Conservation (phyloP, 2,888 invertebrate species). For the Heliconius sara region DNA sequence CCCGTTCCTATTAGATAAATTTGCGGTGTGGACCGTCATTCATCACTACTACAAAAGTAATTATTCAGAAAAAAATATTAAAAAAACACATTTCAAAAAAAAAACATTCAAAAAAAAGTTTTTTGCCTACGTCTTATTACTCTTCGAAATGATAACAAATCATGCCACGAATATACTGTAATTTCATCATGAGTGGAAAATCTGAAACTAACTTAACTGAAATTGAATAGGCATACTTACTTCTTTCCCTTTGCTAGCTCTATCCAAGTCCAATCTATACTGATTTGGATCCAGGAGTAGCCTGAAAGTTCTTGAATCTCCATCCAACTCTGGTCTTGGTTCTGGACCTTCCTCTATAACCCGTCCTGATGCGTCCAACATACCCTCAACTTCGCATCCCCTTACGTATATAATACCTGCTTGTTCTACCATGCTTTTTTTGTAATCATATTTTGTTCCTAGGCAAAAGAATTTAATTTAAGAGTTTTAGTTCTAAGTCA, state of each 20-base stretch:
- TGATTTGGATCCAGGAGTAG: constrained; percentile 99
- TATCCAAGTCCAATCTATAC: constrained; percentile 96
- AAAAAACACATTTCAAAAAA: not conserved
- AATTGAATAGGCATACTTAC: constrained; percentile 64
- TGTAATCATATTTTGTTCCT: constrained; percentile 91
- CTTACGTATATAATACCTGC: constrained; percentile 95
- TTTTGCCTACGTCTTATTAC: not conserved
- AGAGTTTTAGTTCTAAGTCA: not conserved
- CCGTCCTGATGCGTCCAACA: constrained; percentile 97
- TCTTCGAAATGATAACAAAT: not conserved
- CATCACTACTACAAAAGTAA: not conserved
- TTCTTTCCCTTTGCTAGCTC: constrained; percentile 90
- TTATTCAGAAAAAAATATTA: not conserved
- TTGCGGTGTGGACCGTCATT: not conserved
- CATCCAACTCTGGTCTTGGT: constrained; percentile 92
- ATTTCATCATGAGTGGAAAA: no score
- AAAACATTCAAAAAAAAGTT: no score
- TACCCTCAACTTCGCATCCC: constrained; percentile 99
- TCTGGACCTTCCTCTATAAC: constrained; percentile 98
- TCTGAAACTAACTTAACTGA: no score
- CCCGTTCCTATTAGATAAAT: not conserved
- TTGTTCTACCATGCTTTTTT: constrained; percentile 95
- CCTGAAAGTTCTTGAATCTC: constrained; percentile 95
- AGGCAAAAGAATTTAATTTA: constrained; percentile 21
- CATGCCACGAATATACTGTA: no score